phyloP scores from a whole-genome alignment of 2,797 vertebrate species.

The Sebastes vulpes region DNA sequence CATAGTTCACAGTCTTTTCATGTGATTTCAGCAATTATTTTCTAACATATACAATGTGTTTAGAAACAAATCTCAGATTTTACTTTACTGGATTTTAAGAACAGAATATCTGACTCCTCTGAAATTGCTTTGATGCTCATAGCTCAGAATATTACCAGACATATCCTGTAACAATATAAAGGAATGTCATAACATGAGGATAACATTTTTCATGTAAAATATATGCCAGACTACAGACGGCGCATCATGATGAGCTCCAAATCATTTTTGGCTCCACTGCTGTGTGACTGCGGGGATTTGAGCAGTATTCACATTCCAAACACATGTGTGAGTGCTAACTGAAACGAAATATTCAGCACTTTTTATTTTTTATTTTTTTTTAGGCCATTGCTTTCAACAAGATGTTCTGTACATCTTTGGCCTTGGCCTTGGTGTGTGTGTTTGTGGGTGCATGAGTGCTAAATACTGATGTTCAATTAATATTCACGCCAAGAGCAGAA shows the following conservation, averaged over 20 bases:
- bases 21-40: fast-evolving
- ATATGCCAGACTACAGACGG: neutral
- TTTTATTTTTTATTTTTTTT: neutral
- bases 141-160: neutral
- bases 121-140: neutral
- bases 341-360: neutral
- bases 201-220: neutral
- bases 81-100: too few species aligned
- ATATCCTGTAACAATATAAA: neutral
- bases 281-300: slow-evolving; percentile 1
- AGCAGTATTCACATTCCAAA: slow-evolving; percentile 32
- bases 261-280: neutral
- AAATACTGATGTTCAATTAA: slow-evolving; percentile 4
- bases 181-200: neutral
- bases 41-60: too few species aligned
- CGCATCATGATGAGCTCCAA: slow-evolving; percentile 1
- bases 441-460: neutral
- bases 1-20: neutral
- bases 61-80: too few species aligned
- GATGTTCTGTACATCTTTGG: neutral
- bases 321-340: neutral
- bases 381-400: neutral
- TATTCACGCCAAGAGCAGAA: neutral
- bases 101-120: neutral
- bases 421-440: neutral